Evolutionary conservation across 2,888 invertebrate genomes (phyloP).

Genomic region (Coenonympha arcania): DNA sequence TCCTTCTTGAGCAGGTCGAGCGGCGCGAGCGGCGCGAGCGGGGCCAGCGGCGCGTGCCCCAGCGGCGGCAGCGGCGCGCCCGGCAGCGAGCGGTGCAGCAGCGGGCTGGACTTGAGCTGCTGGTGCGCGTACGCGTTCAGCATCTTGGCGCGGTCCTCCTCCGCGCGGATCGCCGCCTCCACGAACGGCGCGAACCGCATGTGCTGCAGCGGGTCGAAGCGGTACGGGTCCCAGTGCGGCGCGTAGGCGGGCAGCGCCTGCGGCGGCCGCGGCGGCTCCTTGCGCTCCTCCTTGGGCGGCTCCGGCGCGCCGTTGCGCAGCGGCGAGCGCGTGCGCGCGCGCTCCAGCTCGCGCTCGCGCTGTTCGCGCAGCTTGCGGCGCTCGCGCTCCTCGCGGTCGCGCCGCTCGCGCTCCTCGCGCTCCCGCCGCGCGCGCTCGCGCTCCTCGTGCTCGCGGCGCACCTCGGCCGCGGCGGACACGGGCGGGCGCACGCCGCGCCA

Average conservation of each 20-base stretch:
- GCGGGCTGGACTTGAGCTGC: slow-evolving; percentile 65
- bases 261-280: slow-evolving; percentile 67
- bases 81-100: slow-evolving; percentile 66
- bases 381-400: slow-evolving; percentile 72
- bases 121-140: slow-evolving; percentile 81
- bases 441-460: slow-evolving; percentile 63
- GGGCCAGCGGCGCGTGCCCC: slow-evolving; percentile 60
- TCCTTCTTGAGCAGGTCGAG: slow-evolving; percentile 77
- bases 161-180: slow-evolving; percentile 83
- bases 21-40: slow-evolving; percentile 60
- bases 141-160: slow-evolving; percentile 86
- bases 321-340: slow-evolving; percentile 82
- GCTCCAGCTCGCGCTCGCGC: slow-evolving; percentile 75
- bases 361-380: slow-evolving; percentile 73
- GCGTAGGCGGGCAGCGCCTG: slow-evolving; percentile 73
- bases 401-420: slow-evolving; percentile 77
- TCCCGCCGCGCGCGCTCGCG: slow-evolving; percentile 73
- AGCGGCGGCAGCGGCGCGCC: slow-evolving; percentile 62
- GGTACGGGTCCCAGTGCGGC: slow-evolving; percentile 80
- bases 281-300: slow-evolving; percentile 61
- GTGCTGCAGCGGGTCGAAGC: slow-evolving; percentile 80
- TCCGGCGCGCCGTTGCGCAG: slow-evolving; percentile 79
- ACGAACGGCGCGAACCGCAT: slow-evolving; percentile 85
- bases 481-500: slow-evolving; percentile 55
- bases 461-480: slow-evolving; percentile 47